These are phyloP conservation scores for Darevskia nairensis DNA, from an alignment of 2,797 vertebrate species.

Conservation along the genomic window DNA sequence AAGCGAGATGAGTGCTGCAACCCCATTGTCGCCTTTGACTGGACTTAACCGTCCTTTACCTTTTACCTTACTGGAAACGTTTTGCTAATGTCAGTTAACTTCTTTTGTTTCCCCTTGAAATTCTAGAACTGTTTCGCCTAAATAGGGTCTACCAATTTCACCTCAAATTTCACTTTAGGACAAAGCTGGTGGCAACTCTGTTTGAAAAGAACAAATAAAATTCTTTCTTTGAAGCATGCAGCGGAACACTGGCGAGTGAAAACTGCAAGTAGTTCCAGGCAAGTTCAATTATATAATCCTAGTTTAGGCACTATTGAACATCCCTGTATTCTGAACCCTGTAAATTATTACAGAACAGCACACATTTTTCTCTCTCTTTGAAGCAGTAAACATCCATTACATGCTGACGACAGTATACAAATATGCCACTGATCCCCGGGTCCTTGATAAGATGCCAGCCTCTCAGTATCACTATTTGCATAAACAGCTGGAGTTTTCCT, in stretches of 20 bases:
- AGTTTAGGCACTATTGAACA: background rate
- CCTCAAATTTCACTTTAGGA: background rate
- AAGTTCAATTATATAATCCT: conserved; percentile 41
- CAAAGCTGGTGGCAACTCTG: background rate
- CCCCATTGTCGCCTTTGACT: too few species aligned
- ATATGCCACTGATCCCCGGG: conserved; percentile 60
- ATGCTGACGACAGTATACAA: conserved; percentile 47
- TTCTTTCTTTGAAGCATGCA: conserved; percentile 10
- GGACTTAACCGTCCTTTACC: too few species aligned
- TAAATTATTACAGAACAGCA: conserved; percentile 16
- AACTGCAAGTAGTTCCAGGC: conserved; percentile 21
- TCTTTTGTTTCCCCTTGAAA: background rate
- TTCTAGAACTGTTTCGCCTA: background rate
- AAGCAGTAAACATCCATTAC: conserved; percentile 57
- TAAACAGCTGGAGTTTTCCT: conserved; percentile 68
- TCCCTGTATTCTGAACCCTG: conserved; percentile 45
- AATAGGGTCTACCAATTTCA: background rate
- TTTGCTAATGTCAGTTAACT: too few species aligned
- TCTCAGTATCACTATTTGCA: conserved; percentile 58
- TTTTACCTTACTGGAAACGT: background rate
- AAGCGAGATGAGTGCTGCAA: too few species aligned
- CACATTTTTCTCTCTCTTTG: conserved; percentile 31
- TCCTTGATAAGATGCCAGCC: conserved; percentile 66
- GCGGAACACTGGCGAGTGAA: background rate
- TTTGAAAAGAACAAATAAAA: conserved; percentile 41